phyloP scores from a whole-genome alignment of 2,888 invertebrate genomes.

The Serripes groenlandicus region DNA sequence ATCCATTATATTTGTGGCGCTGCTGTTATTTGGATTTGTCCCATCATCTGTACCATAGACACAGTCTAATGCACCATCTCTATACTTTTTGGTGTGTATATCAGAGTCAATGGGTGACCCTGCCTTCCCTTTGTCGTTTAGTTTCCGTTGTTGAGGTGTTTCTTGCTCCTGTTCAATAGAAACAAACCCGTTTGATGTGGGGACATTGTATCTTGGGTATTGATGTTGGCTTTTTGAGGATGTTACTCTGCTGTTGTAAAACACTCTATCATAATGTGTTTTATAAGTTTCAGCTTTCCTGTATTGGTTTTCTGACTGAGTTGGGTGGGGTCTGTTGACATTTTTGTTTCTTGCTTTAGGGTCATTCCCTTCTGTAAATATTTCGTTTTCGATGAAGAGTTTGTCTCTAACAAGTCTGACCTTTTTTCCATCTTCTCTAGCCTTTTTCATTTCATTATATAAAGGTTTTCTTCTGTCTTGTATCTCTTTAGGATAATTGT shows the following conservation, averaged over 20 bases:
- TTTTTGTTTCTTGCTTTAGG: not conserved
- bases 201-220: not conserved
- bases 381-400: constrained; percentile 3
- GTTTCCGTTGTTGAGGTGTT: not conserved
- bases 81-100: not conserved
- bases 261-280: no score
- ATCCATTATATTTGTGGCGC: no score
- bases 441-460: constrained; percentile 18
- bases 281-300: not conserved
- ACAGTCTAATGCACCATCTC: not conserved
- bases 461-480: constrained; percentile 17
- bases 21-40: no score
- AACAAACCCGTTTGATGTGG: not conserved
- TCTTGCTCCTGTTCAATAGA: not conserved
- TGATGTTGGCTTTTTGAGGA: not conserved
- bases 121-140: not conserved
- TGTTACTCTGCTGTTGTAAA: not conserved
- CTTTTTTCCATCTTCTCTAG: constrained; percentile 2
- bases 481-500: constrained; percentile 11
- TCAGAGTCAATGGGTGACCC: not conserved
- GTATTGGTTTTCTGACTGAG: not conserved
- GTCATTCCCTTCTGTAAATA: not conserved
- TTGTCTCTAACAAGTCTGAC: constrained; percentile 13
- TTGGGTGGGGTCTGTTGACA: not conserved
- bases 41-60: no score